These are phyloP conservation scores for Ceratothoa steindachneri DNA, from an alignment of 2,888 invertebrate species.

Conservation along the genomic window DNA sequence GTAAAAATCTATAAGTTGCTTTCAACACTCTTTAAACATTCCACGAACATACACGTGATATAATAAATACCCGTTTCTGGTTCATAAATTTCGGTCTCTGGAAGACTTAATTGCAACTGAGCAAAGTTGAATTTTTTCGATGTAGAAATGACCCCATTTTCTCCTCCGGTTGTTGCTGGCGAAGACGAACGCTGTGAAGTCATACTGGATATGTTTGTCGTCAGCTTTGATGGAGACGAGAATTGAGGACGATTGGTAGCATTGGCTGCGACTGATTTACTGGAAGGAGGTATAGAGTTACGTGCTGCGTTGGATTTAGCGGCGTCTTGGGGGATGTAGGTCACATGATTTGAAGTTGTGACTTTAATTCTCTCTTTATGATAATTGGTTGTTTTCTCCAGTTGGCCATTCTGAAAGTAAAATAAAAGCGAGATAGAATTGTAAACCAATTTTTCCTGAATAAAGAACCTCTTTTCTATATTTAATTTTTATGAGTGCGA, in stretches of 20 bases:
- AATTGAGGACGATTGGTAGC: background rate
- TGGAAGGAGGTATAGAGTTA: background rate
- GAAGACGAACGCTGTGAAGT: slow-evolving; percentile 5
- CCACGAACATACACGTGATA: too few species aligned
- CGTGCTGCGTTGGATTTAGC: background rate
- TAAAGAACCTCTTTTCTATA: too few species aligned
- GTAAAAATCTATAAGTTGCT: too few species aligned
- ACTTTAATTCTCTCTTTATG: background rate
- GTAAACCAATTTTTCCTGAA: background rate
- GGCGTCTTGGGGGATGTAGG: background rate
- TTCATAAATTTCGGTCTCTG: slow-evolving; percentile 40
- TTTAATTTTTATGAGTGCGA: too few species aligned
- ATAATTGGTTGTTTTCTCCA: background rate
- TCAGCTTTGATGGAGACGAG: background rate
- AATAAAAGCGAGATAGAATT: background rate
- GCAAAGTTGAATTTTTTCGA: slow-evolving; percentile 23
- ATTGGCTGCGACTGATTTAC: background rate
- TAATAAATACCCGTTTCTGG: slow-evolving; percentile 37
- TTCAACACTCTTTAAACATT: too few species aligned
- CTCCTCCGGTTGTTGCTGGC: background rate
- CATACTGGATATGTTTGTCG: slow-evolving; percentile 1
- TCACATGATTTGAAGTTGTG: background rate
- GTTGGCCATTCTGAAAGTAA: background rate
- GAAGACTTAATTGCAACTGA: slow-evolving; percentile 34
- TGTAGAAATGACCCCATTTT: background rate